These are phyloP conservation scores for Falco peregrinus DNA, from an alignment of 2,797 vertebrate species.

Conservation along the genomic window DNA sequence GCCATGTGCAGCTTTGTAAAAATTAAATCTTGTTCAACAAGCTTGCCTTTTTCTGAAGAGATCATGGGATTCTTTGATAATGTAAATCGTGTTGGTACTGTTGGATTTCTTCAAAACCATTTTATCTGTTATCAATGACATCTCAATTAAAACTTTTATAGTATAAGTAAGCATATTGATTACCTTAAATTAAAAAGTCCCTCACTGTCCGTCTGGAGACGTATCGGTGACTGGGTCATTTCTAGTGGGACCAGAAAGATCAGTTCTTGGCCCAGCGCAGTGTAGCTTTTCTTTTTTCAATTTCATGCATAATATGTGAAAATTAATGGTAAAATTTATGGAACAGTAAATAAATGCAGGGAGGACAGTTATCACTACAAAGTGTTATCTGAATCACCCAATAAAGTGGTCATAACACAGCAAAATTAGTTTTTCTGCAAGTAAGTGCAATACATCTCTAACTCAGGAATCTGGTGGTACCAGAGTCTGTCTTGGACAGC, in stretches of 20 bases:
- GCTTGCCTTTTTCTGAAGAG: not conserved
- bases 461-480: too few relatives aligned
- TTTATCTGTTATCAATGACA: not conserved
- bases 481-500: not conserved
- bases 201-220: not conserved
- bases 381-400: not conserved
- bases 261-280: not conserved
- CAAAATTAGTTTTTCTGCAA: not conserved
- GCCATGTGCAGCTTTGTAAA: not conserved
- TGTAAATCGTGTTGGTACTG: not conserved
- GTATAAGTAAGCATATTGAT: not conserved
- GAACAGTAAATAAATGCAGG: not conserved
- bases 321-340: not conserved
- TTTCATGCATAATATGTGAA: not conserved
- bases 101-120: not conserved
- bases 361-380: not conserved
- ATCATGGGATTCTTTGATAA: not conserved
- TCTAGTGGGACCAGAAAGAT: not conserved
- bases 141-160: not conserved
- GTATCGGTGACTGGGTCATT: not conserved
- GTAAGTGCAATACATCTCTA: not conserved
- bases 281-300: not conserved
- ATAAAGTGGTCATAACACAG: not conserved
- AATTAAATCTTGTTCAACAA: not conserved
- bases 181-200: not conserved